Evolutionary conservation across 1,140 invertebrate genomes (phyloP).

Genomic region (Diplogasteroides magnus): DNA sequence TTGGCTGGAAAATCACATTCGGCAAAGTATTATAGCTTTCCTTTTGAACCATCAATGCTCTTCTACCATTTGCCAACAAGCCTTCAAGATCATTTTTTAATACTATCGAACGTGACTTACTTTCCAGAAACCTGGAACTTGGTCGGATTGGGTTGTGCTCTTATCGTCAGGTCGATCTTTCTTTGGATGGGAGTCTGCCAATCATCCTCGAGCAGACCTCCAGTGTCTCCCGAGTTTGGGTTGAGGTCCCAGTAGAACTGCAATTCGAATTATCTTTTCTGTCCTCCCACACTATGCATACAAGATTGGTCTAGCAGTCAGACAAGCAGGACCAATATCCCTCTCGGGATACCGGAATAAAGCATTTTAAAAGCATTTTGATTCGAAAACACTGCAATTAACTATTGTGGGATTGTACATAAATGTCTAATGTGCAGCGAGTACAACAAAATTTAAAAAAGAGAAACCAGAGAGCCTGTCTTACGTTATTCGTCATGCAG

Average conservation of each 20-base stretch:
- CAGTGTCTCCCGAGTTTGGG: conserved; percentile 5
- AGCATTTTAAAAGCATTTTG: no score
- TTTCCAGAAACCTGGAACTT: conserved; percentile 1
- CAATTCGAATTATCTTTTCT: no score
- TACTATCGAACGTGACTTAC: background rate
- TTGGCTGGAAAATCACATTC: background rate
- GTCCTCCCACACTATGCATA: background rate
- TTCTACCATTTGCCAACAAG: no score
- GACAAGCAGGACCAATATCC: no score
- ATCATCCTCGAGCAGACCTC: conserved; percentile 5
- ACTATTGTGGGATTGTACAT: no score
- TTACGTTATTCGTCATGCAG: background rate
- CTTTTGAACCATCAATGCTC: no score
- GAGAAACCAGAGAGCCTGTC: no score
- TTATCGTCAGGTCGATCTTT: background rate
- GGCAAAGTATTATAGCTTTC: no score
- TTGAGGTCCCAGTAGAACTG: conserved; percentile 8
- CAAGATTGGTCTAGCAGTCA: background rate
- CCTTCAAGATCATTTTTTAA: background rate
- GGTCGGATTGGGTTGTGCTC: conserved; percentile 4
- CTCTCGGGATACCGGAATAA: no score
- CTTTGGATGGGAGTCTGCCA: background rate
- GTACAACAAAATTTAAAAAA: no score
- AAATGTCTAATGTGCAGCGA: no score
- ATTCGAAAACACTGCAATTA: no score